Evolutionary conservation across 2,888 invertebrate species (phyloP), one percentile per base, ranked within the genome.

Genomic region (Cantharis rustica): DNA sequence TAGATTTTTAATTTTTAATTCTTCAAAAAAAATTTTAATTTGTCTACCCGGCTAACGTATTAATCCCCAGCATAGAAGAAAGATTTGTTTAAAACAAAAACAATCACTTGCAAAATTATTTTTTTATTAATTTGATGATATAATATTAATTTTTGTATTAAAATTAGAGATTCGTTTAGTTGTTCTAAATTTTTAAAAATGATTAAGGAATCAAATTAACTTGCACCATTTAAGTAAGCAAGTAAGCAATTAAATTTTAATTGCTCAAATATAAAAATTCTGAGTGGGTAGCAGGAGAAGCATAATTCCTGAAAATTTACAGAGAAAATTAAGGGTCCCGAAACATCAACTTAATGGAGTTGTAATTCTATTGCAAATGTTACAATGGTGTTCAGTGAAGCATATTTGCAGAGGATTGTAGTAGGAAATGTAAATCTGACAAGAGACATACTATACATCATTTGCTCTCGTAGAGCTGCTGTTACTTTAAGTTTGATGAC

Each of bases 351-450:
- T 75, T 66, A 63, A 70, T 69, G 64, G 23, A 75, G 26, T 26
- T 31, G 61, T 70, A 75, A 75, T 75, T 75, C 70, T 70, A 75
- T 75, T 75, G 15, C 61, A n/a, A 61, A 75, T 20, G 64, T 70
- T 75, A 71, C 70, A 70, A 71, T 75, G 31, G 61, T 61, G 66
- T 66, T 75, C 75, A 61, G 15, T 47, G 75, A 70, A 75, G 61
- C 75, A 66, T 71, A 64, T 69, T 61, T 66, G 31, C 31, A 70
- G 47, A 75, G 68, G 75, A 63, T 73, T 75, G 31, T 26, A 47
- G 47, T n/a, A 20, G 15, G 17, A 71, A 71, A 75, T 75, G 75
- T 71, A 75, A 75, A 75, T 75, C 75, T 75, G 75, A 75, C 75
- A 71, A 70, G 75, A 71, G 69, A 75, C 70, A 75, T 75, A 71